Conservation (phyloP, 2,113 vertebrate genomes). For the Pseudorasbora parva region DNA sequence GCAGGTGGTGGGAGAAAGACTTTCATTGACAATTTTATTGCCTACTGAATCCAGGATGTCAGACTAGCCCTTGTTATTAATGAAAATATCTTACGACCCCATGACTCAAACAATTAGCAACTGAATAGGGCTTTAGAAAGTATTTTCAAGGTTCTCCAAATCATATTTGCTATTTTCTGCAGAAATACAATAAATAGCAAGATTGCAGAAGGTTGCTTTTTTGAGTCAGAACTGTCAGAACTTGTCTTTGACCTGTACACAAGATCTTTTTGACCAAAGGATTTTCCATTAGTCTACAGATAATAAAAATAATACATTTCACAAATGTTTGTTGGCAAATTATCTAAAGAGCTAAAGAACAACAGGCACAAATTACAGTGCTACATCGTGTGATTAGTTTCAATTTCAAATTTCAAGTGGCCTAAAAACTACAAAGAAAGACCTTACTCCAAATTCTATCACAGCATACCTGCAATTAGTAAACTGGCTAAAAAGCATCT, state of each 20-base stretch:
- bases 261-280: neutral
- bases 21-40: too few species aligned
- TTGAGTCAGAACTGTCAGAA: neutral
- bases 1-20: too few species aligned
- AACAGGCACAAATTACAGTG: neutral
- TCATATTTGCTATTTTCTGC: neutral
- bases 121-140: neutral
- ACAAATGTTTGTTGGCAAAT: neutral
- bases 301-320: neutral
- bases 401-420: neutral
- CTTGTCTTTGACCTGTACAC: slow-evolving; percentile 6
- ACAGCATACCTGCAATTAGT: neutral
- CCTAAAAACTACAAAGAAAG: neutral
- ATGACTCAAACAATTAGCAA: too few species aligned
- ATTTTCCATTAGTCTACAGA: neutral
- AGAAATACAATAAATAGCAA: neutral
- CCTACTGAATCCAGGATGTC: too few species aligned
- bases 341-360: neutral
- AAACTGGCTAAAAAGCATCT: neutral
- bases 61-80: too few species aligned
- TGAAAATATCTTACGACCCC: too few species aligned
- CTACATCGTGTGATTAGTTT: neutral
- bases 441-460: neutral
- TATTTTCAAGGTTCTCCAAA: neutral
- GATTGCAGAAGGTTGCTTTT: neutral